Evolutionary conservation across 2,113 vertebrate genomes (phyloP).

Genomic region (Drymodes brunneopygia): DNA sequence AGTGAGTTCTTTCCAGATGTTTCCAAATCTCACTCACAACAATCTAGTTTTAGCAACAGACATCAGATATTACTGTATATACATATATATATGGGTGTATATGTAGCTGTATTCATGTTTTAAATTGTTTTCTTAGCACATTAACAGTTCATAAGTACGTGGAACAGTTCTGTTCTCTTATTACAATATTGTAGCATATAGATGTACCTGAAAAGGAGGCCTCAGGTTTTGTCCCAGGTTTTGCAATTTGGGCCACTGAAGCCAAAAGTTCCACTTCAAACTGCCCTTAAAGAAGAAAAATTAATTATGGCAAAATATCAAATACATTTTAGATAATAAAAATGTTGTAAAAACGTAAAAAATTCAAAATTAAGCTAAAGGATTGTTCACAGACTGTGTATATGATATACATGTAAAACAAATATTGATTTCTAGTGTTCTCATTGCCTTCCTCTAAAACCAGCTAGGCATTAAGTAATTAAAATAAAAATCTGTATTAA

Average conservation of each 20-base stretch:
- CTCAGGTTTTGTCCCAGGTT: background rate
- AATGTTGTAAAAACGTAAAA: background rate
- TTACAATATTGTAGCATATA: background rate
- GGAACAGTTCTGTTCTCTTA: background rate
- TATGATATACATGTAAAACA: background rate
- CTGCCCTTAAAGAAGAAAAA: background rate
- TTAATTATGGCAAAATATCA: background rate
- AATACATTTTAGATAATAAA: background rate
- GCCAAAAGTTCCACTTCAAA: background rate
- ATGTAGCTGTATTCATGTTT: background rate
- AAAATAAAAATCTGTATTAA: background rate
- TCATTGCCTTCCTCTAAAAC: background rate
- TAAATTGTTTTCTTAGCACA: background rate
- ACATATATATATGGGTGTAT: accelerated
- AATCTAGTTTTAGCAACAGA: background rate
- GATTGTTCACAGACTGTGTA: background rate
- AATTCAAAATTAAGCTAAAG: background rate
- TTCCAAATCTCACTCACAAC: background rate
- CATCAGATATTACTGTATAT: background rate
- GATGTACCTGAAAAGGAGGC: background rate
- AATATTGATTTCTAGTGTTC: background rate
- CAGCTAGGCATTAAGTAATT: background rate
- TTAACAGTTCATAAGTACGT: background rate
- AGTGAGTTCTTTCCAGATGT: background rate
- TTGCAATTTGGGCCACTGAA: background rate